A percentile compares a stretch with the other conserved stretches of the same genome.
Conservation (phyloP, 2,113 vertebrate genomes). For the Camelus dromedarius region DNA sequence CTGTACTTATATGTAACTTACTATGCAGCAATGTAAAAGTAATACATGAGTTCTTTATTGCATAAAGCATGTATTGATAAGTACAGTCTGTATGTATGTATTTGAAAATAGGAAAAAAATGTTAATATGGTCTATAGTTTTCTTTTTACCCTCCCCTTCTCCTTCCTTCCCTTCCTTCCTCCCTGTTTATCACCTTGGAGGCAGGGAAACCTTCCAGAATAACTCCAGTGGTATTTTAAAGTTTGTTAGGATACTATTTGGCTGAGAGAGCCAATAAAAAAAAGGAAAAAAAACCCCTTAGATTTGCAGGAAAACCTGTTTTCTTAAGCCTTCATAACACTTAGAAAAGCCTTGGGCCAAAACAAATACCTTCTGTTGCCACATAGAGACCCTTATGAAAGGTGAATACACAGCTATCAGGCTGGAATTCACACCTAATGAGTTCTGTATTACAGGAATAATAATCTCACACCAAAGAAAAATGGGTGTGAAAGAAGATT, state of each 20-base stretch:
- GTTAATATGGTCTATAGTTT: background rate
- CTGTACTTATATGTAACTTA: background rate
- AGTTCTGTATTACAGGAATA: constrained; percentile 58
- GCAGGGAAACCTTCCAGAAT: background rate
- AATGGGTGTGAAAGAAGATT: background rate
- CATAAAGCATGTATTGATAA: background rate
- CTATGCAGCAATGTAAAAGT: background rate
- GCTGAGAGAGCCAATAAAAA: background rate
- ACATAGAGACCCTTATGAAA: constrained; percentile 57
- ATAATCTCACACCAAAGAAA: constrained; percentile 62
- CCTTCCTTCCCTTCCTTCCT: background rate
- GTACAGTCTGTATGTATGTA: background rate
- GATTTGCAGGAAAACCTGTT: constrained; percentile 15
- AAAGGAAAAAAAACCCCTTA: background rate
- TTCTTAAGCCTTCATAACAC: constrained; percentile 56
- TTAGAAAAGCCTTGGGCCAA: constrained; percentile 68
- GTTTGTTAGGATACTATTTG: background rate
- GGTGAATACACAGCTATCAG: constrained; percentile 31
- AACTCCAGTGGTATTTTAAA: constrained; percentile 1
- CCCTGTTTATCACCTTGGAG: background rate
- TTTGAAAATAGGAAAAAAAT: background rate
- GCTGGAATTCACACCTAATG: constrained; percentile 68
- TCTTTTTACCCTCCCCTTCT: background rate
- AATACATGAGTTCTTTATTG: background rate
- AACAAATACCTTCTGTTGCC: constrained; percentile 68